Evolutionary conservation across 2,888 invertebrate genomes (phyloP), one percentile per base, ranked within the genome.

Genomic region (Rhyacophila evoluta): DNA sequence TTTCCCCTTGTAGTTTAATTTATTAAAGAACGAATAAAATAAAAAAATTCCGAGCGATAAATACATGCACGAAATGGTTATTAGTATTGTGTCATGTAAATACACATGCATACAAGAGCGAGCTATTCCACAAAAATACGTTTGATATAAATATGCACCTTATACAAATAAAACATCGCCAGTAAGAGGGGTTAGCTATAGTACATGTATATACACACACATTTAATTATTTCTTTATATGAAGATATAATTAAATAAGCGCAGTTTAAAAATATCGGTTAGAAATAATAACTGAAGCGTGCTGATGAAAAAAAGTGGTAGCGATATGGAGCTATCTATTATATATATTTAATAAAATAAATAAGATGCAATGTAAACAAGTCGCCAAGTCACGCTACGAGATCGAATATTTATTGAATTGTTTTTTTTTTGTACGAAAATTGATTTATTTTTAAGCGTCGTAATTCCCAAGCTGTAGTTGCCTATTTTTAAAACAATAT

Each of bases 261-360:
- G 78, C 78, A 78, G 70, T 74, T 78, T 74, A 74, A 78, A 74
- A 78, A 78, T 78, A 78, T 78, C 74, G 78, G 78, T 78, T 78
- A 78, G 78, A 78, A 78, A 74, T 78, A 78, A 74, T 78, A 78
- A 78, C 78, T 74, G 73, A 74, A 78, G 78, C 78, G 78, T 78
- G 78, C 74, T 36, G 78, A 69, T 74, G 10, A 15, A 70, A 19
- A 15, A 3, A 69, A 70, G 39, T 70, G 78, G 70, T 28, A 78
- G 78, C 74, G 27, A 38, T 41, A 11, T 8, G 38, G 70, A 71
- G 41, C 25, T 15, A 71, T 4, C 1, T 69, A n/a, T n/a, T n/a
- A n/a, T n/a, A n/a, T n/a, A 10, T 8, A 25, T 55, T 55, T 0
- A 55, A 8, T 55, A 55, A 55, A 25, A 8, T 0, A 55, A 55